These are phyloP conservation scores for Stenopsyche tienmushanensis DNA, from an alignment of 1,140 invertebrate species.

Conservation along the genomic window DNA sequence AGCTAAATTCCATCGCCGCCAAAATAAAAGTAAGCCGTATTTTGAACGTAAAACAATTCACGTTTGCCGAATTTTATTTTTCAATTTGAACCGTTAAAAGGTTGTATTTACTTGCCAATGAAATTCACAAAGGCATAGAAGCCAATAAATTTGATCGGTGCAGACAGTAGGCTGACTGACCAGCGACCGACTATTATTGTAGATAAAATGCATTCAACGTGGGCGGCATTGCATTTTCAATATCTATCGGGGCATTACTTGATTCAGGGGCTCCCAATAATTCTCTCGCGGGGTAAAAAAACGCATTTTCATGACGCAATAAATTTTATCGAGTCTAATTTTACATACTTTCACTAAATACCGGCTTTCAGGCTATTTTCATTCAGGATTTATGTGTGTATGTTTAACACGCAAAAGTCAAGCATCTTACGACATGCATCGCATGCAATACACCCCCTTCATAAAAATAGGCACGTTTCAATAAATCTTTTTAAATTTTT, in stretches of 20 bases:
- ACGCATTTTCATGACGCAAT: neutral
- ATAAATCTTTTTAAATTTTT: neutral
- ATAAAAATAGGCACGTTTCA: neutral
- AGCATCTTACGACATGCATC: neutral
- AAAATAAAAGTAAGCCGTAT: too few relatives aligned
- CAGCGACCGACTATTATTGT: constrained; percentile 33
- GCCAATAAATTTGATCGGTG: constrained; percentile 33
- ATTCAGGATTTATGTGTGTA: neutral
- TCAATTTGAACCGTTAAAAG: too few relatives aligned
- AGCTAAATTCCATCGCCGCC: too few relatives aligned
- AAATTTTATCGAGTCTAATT: neutral
- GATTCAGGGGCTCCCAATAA: constrained; percentile 14
- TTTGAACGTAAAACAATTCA: too few relatives aligned
- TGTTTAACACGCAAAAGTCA: neutral
- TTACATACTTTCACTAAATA: neutral
- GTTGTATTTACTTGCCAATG: too few relatives aligned
- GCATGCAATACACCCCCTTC: neutral
- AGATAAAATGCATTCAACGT: constrained; percentile 38
- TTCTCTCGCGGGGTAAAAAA: neutral
- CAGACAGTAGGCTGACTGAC: constrained; percentile 30
- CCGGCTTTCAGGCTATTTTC: neutral
- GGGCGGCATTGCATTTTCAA: constrained; percentile 39
- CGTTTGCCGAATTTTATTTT: too few relatives aligned
- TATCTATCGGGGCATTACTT: constrained; percentile 27
- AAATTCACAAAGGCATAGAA: constrained; percentile 1